Conservation (phyloP, 2,797 vertebrate species). For the Eospalax fontanierii region DNA sequence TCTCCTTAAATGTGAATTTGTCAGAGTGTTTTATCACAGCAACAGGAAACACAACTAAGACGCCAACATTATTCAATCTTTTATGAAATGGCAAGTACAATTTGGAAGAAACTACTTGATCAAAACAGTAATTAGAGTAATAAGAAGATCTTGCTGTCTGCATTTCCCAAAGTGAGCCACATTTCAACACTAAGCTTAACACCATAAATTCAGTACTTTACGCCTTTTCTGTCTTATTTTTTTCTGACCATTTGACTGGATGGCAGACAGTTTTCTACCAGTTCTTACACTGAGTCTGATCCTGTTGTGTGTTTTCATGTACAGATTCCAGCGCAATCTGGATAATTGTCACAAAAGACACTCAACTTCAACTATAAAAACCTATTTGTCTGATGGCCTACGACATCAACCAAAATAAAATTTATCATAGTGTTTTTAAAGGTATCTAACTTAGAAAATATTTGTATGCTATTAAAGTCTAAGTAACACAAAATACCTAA, state of each 20-base stretch:
- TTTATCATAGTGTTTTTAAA: neutral
- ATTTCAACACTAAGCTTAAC: accelerated
- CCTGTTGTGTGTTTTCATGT: neutral
- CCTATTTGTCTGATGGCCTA: neutral
- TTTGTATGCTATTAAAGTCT: neutral
- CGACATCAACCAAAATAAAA: neutral
- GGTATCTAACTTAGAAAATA: neutral
- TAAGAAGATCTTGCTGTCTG: neutral
- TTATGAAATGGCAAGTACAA: neutral
- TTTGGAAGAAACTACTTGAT: neutral
- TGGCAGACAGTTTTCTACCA: neutral
- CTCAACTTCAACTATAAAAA: neutral
- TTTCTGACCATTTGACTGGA: neutral
- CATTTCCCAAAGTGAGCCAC: neutral
- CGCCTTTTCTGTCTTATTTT: neutral
- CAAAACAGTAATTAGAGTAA: neutral
- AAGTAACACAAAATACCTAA: neutral
- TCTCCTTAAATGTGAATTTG: neutral
- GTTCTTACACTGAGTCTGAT: neutral
- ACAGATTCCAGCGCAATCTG: neutral
- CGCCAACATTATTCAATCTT: neutral
- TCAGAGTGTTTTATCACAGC: neutral
- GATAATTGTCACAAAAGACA: neutral
- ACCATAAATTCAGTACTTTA: neutral
- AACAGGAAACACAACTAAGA: neutral